Conservation (phyloP, 2,888 invertebrate species). For the Elysia crispata region DNA sequence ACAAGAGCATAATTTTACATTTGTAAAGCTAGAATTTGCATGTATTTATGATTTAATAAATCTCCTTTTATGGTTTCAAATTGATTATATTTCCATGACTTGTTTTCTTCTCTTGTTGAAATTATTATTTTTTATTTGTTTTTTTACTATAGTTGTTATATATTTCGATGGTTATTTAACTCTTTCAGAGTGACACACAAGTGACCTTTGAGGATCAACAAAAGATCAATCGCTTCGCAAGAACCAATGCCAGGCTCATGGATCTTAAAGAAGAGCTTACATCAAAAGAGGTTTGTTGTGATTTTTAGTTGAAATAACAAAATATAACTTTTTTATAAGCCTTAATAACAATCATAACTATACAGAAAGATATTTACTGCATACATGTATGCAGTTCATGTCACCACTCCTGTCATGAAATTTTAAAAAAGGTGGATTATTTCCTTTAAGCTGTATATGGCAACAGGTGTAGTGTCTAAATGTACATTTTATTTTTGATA, state of each 20-base stretch:
- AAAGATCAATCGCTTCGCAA: constrained; percentile 97
- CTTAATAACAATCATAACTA: background rate
- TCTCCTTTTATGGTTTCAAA: too few species aligned
- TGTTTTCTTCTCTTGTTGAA: background rate
- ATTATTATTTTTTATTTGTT: too few species aligned
- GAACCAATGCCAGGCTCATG: constrained; percentile 93
- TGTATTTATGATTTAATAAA: too few species aligned
- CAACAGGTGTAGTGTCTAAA: too few species aligned
- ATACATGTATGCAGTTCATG: background rate
- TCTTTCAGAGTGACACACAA: constrained; percentile 84
- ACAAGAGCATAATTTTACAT: too few species aligned
- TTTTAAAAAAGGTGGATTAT: too few species aligned
- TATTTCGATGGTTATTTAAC: constrained; percentile 9
- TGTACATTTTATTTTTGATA: too few species aligned
- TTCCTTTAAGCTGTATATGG: too few species aligned
- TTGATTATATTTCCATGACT: too few species aligned
- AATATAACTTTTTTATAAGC: background rate
- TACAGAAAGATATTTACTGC: background rate
- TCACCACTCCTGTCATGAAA: too few species aligned
- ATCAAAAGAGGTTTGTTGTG: constrained; percentile 82
- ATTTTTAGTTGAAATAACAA: background rate
- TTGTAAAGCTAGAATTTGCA: too few species aligned
- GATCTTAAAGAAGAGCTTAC: constrained; percentile 92
- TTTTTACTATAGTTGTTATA: background rate
- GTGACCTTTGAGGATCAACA: constrained; percentile 98